phyloP scores from a whole-genome alignment of 2,888 invertebrate species.

The Tubulanus polymorphus region DNA sequence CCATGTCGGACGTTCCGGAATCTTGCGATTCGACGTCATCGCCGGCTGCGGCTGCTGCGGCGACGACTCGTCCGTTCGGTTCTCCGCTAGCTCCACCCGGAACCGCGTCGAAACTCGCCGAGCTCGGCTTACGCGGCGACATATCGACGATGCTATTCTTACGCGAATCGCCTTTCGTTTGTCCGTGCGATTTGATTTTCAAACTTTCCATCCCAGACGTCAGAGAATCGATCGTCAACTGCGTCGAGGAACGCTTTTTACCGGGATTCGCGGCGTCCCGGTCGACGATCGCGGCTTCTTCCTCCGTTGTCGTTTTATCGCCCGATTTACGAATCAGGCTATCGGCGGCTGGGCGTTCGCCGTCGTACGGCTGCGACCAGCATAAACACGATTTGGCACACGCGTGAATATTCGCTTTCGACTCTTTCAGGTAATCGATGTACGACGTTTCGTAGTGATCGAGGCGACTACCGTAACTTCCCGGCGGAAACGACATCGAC shows the following conservation, averaged over 20 bases:
- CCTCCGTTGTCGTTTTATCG: slow-evolving; percentile 9
- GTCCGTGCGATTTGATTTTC: slow-evolving; percentile 8
- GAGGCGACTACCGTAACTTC: slow-evolving; percentile 26
- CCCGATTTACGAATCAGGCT: slow-evolving; percentile 2
- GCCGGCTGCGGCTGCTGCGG: neutral
- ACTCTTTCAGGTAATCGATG: slow-evolving; percentile 72
- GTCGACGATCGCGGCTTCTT: too few relatives aligned
- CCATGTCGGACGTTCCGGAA: neutral
- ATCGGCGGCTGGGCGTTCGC: slow-evolving; percentile 55
- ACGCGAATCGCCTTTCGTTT: neutral
- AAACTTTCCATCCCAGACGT: neutral
- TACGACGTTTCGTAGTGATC: slow-evolving; percentile 44
- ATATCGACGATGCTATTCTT: neutral
- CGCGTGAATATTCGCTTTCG: slow-evolving; percentile 70
- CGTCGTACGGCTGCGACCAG: slow-evolving; percentile 80
- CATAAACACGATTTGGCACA: slow-evolving; percentile 70
- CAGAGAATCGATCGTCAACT: neutral
- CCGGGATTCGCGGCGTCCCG: too few relatives aligned
- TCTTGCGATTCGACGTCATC: neutral
- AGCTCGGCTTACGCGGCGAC: neutral
- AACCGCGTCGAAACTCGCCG: too few relatives aligned
- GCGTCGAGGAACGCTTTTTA: too few relatives aligned
- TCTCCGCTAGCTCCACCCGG: neutral
- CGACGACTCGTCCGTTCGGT: neutral
- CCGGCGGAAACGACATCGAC: slow-evolving; percentile 18